Conservation (phyloP, 2,797 vertebrate species). For the Myotis vivesi region DNA sequence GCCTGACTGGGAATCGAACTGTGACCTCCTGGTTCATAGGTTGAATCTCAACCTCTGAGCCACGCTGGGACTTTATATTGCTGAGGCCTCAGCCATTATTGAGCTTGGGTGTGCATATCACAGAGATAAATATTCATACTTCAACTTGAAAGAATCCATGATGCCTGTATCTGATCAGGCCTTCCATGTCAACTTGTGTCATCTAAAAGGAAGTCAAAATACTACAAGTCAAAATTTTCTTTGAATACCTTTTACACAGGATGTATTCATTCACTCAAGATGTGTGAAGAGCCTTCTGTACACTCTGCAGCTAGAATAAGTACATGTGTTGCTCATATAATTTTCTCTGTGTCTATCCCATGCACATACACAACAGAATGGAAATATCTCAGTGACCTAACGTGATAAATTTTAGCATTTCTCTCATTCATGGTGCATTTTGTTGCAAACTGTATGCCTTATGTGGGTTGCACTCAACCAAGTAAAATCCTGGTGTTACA, state of each 20-base stretch:
- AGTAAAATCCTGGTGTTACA: neutral
- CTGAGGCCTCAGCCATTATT: neutral
- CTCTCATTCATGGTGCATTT: neutral
- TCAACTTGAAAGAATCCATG: neutral
- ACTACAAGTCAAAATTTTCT: neutral
- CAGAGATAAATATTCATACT: neutral
- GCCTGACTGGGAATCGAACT: too few relatives aligned
- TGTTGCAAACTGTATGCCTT: neutral
- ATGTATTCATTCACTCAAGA: neutral
- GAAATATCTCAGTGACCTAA: neutral
- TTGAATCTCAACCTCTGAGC: too few relatives aligned
- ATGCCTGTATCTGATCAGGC: neutral
- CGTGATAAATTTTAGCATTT: neutral
- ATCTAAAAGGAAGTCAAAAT: neutral
- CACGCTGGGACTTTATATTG: neutral
- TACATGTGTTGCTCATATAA: neutral
- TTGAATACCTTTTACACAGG: neutral
- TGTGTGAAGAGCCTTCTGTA: too few relatives aligned
- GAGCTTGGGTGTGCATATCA: neutral
- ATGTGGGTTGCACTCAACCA: neutral
- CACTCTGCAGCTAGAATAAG: neutral
- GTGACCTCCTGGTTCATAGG: too few relatives aligned
- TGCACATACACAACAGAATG: neutral
- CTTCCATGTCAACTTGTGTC: neutral
- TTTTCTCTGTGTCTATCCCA: neutral